Conservation (phyloP, 2,113 vertebrate species). For the Gambusia holbrooki region DNA sequence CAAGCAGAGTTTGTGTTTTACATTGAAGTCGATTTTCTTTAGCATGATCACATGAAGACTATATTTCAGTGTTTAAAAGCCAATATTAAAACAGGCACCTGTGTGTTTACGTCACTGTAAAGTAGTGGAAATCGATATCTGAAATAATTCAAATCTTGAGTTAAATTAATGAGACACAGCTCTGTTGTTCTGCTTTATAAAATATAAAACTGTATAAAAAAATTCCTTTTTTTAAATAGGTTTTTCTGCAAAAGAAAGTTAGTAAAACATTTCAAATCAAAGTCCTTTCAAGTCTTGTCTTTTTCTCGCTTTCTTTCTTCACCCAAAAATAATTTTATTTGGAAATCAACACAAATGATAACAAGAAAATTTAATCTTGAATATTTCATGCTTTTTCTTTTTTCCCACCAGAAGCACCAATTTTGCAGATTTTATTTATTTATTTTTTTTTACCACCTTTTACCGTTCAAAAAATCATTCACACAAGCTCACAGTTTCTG, state of each 20-base stretch:
- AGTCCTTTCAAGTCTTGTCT: neutral
- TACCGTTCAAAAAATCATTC: neutral
- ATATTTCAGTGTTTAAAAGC: neutral
- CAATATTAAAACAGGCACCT: neutral
- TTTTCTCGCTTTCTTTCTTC: neutral
- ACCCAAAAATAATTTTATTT: neutral
- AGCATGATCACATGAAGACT: neutral
- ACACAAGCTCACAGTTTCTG: neutral
- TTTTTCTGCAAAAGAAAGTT: neutral
- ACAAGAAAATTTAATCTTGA: neutral
- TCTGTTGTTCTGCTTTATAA: neutral
- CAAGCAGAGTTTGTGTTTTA: neutral
- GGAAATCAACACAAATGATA: neutral
- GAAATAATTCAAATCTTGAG: neutral
- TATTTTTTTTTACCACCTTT: neutral
- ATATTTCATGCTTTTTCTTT: neutral
- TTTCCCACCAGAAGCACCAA: conserved; percentile 2
- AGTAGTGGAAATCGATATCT: neutral
- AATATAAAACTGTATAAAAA: neutral
- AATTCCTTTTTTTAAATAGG: neutral
- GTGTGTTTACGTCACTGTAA: neutral
- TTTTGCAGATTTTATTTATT: neutral
- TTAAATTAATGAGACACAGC: neutral
- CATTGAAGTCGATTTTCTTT: neutral
- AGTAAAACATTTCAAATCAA: neutral